These are phyloP conservation scores for Chelonus insularis DNA, from an alignment of 1,140 invertebrate genomes.

Conservation along the genomic window DNA sequence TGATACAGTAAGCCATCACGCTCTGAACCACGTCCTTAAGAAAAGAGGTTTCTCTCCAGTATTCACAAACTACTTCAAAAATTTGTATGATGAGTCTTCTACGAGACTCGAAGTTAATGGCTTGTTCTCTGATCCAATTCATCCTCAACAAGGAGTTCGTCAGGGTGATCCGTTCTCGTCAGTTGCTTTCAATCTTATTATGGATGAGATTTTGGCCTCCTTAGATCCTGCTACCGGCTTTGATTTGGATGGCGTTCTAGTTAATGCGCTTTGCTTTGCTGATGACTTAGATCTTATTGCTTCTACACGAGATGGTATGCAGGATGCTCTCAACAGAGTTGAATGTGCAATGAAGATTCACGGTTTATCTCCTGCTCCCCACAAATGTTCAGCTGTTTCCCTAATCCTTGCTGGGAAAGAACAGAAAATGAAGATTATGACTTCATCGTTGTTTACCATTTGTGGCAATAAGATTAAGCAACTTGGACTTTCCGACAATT, in stretches of 20 bases:
- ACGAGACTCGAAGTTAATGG: background rate
- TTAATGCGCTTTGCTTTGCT: background rate
- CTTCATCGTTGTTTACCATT: background rate
- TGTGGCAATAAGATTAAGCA: constrained; percentile 28
- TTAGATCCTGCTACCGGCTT: background rate
- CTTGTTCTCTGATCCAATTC: background rate
- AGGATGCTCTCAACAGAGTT: background rate
- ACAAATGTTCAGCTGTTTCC: background rate
- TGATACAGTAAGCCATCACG: constrained; percentile 35
- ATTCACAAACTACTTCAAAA: background rate
- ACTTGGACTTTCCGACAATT: too few relatives aligned
- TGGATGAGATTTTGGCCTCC: background rate
- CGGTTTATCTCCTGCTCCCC: background rate
- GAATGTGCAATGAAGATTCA: background rate
- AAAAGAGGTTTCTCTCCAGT: too few relatives aligned
- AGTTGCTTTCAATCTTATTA: background rate
- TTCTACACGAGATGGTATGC: background rate
- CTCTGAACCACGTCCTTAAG: too few relatives aligned
- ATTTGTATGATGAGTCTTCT: background rate
- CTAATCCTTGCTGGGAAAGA: background rate
- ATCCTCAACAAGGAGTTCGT: background rate
- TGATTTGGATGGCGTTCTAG: background rate
- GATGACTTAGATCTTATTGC: background rate
- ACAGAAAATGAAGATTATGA: background rate
- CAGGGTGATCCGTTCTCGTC: background rate